phyloP scores from a whole-genome alignment of 92 coral and sea anemone genomes.

The Paramuricea clavata region DNA sequence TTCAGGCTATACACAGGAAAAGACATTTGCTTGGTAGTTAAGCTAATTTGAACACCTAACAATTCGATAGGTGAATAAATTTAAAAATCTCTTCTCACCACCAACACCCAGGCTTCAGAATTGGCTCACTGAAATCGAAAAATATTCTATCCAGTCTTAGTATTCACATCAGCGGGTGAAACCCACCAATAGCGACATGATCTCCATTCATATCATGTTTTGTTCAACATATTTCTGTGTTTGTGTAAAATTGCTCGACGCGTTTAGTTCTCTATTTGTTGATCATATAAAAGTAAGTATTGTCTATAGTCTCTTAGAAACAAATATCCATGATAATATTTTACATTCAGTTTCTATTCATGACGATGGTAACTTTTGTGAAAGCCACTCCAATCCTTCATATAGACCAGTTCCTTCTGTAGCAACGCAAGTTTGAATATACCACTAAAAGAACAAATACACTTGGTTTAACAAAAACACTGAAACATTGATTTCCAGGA shows the following conservation, averaged over 20 bases:
- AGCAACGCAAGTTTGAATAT: slow-evolving; percentile 84
- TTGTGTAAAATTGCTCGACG: not conserved
- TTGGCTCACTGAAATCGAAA: too few species aligned
- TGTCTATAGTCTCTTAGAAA: not conserved
- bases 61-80: too few species aligned
- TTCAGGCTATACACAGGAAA: too few species aligned
- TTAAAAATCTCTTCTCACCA: too few species aligned
- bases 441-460: slow-evolving; percentile 72
- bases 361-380: slow-evolving; percentile 74
- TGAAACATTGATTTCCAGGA: not conserved
- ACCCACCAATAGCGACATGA: too few species aligned
- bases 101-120: too few species aligned
- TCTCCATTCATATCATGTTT: not conserved
- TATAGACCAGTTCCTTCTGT: slow-evolving; percentile 89
- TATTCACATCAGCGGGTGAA: too few species aligned
- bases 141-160: too few species aligned
- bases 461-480: not conserved
- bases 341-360: not conserved
- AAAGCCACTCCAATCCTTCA: slow-evolving; percentile 98
- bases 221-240: not conserved
- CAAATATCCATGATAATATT: slow-evolving; percentile 13
- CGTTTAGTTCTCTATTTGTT: not conserved
- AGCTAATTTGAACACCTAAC: too few species aligned
- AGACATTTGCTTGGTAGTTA: too few species aligned
- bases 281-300: not conserved